These are phyloP conservation scores for Numida meleagris DNA, from an alignment of 2,113 vertebrate genomes.

Conservation along the genomic window DNA sequence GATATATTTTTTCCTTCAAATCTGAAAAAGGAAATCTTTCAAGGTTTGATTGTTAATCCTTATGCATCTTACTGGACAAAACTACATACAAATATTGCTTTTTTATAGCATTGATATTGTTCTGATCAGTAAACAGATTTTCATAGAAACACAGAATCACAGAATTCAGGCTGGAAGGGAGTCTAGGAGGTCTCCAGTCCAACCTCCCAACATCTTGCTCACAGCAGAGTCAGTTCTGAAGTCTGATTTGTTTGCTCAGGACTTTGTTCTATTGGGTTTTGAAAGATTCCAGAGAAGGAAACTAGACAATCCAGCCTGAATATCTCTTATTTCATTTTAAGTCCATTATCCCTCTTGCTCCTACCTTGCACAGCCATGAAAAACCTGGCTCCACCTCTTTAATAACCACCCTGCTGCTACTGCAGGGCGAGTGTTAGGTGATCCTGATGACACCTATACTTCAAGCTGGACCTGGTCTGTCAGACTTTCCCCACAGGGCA, in stretches of 20 bases:
- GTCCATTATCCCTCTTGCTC: not conserved
- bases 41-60: not conserved
- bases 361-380: not conserved
- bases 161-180: not conserved
- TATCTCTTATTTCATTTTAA: accelerated
- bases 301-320: not conserved
- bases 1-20: not conserved
- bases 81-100: not conserved
- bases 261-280: not conserved
- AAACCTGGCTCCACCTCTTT: not conserved
- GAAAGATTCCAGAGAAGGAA: not conserved
- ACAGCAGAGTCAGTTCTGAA: not conserved
- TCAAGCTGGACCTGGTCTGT: not conserved
- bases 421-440: not conserved
- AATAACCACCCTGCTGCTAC: not conserved
- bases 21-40: not conserved
- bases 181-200: not conserved
- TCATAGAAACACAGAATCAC: accelerated
- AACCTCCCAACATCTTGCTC: not conserved
- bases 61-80: not conserved
- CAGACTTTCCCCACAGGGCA: not conserved
- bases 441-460: not conserved
- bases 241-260: not conserved
- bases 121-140: not conserved
- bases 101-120: not conserved